Evolutionary conservation across 2,797 vertebrate genomes (phyloP).

Genomic region (Euphonia xanthogaster): DNA sequence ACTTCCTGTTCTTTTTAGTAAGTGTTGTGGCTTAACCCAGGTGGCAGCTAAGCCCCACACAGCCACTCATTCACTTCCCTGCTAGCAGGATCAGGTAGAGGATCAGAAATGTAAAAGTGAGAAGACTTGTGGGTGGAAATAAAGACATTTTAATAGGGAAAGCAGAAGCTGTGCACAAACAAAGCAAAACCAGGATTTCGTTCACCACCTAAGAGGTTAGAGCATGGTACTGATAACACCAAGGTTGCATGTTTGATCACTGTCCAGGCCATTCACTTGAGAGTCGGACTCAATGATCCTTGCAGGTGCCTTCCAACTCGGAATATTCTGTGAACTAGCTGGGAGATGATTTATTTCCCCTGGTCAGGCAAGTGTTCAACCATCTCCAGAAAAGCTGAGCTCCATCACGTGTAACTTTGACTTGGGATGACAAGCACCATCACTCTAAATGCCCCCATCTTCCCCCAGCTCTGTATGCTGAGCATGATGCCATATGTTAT

Average conservation of each 20-base stretch:
- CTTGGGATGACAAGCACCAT: not conserved
- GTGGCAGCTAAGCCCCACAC: not conserved
- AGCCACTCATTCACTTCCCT: rapidly evolving
- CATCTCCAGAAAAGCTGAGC: not conserved
- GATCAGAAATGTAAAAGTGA: not conserved
- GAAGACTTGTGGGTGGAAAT: not conserved
- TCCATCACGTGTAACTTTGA: not conserved
- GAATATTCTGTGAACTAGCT: not conserved
- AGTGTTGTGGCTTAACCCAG: not conserved
- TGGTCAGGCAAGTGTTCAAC: not conserved
- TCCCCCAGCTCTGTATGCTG: not conserved
- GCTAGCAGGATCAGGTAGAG: not conserved
- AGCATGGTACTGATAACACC: not conserved
- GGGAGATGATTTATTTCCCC: not conserved
- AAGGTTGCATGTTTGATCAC: rapidly evolving
- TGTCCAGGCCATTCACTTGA: not conserved
- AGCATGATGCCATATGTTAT: not conserved
- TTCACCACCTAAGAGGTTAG: not conserved
- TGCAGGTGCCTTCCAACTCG: not conserved
- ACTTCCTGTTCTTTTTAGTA: not conserved
- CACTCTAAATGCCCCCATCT: not conserved
- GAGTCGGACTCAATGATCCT: not conserved
- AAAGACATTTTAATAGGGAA: not conserved
- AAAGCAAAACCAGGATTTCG: not conserved
- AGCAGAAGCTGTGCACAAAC: not conserved